Percentiles rank a stretch among this genome's conserved stretches.
phyloP scores from a whole-genome alignment of 2,113 vertebrate species.

The Vicugna pacos region DNA sequence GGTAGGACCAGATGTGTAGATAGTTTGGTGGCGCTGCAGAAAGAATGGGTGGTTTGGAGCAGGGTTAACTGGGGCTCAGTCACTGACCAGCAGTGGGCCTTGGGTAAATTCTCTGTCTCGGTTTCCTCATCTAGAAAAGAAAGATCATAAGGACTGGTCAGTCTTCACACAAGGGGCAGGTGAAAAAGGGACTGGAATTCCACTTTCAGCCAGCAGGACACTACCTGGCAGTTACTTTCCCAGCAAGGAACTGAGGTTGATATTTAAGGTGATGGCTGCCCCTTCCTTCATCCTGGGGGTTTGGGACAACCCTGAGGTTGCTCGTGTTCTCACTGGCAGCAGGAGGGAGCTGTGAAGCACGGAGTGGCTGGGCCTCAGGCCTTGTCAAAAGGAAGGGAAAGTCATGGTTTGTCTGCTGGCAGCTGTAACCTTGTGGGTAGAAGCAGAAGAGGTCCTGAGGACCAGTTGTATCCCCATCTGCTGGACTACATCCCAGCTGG shows the following conservation, averaged over 20 bases:
- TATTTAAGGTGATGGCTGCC: not conserved
- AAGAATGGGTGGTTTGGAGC: too few relatives aligned
- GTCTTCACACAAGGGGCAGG: not conserved
- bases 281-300: not conserved
- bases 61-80: not conserved
- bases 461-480: rapidly evolving
- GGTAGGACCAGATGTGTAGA: not conserved
- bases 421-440: not conserved
- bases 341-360: not conserved
- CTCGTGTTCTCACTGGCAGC: not conserved
- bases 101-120: not conserved
- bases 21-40: too few relatives aligned
- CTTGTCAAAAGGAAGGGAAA: not conserved
- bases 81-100: not conserved
- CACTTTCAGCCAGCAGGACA: not conserved
- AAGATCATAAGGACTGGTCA: not conserved
- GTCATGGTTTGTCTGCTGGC: not conserved
- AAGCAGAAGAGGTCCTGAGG: not conserved
- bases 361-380: not conserved
- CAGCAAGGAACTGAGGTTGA: not conserved
- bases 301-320: not conserved
- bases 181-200: not conserved
- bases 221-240: not conserved
- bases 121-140: not conserved
- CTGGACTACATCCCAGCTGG: not conserved